These are phyloP conservation scores for Casuarius casuarius DNA, from an alignment of 2,113 vertebrate genomes.

Conservation along the genomic window DNA sequence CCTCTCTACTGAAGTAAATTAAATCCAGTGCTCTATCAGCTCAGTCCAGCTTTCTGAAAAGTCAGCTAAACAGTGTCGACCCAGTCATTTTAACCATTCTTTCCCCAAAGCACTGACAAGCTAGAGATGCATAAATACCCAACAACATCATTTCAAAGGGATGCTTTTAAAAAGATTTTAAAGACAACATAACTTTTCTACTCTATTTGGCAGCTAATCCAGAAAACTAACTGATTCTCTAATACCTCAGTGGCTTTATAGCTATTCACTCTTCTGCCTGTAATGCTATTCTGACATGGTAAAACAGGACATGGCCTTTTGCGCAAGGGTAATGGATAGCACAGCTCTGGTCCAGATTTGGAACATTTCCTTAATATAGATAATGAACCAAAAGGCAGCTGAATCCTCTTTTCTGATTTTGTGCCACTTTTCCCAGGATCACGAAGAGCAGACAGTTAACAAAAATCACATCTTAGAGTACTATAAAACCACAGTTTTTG, in stretches of 20 bases:
- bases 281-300: neutral
- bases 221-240: neutral
- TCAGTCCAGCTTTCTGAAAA: conserved; percentile 2
- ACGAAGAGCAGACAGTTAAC: conserved; percentile 26
- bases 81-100: neutral
- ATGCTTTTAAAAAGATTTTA: neutral
- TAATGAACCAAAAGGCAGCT: neutral
- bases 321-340: neutral
- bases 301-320: neutral
- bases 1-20: conserved; percentile 10
- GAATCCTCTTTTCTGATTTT: neutral
- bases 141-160: neutral
- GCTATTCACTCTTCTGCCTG: neutral
- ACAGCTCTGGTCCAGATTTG: neutral
- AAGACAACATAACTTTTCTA: neutral
- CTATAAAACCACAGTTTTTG: neutral
- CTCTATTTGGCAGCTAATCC: neutral
- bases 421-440: neutral
- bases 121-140: neutral
- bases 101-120: neutral
- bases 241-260: neutral
- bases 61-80: neutral
- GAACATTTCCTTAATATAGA: neutral
- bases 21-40: conserved; percentile 20
- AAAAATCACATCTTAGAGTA: neutral